Evolutionary conservation across 2,113 vertebrate genomes (phyloP).

Genomic region (Embiotoca jacksoni): DNA sequence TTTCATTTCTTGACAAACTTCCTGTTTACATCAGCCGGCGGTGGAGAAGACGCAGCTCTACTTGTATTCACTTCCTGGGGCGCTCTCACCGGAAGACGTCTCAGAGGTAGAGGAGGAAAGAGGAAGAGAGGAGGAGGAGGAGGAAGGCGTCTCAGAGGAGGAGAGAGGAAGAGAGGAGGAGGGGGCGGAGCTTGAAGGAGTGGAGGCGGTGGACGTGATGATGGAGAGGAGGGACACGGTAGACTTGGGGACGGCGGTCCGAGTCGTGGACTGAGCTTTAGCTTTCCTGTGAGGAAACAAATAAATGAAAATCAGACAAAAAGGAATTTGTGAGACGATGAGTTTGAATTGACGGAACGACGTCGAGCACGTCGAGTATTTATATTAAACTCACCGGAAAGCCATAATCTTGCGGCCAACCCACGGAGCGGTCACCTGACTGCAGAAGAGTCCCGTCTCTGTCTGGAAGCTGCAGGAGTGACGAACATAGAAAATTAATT

Average conservation of each 20-base stretch:
- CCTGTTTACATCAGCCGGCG: background rate
- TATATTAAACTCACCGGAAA: constrained; percentile 36
- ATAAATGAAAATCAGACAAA: background rate
- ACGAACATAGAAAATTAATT: constrained; percentile 14
- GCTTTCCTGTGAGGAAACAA: constrained; percentile 20
- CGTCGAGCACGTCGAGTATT: no score
- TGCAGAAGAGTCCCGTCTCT: constrained; percentile 36
- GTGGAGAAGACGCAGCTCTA: background rate
- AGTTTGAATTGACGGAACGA: no score
- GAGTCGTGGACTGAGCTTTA: background rate
- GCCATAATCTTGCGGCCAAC: accelerated
- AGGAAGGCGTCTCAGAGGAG: no score
- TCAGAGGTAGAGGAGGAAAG: background rate
- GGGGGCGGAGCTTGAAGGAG: background rate
- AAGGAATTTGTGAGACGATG: no score
- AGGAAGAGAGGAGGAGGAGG: constrained; percentile 1
- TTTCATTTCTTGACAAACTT: no score
- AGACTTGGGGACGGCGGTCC: background rate
- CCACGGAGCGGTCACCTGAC: background rate
- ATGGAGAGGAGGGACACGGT: background rate
- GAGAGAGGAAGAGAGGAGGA: background rate
- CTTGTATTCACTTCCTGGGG: accelerated
- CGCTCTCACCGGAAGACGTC: background rate
- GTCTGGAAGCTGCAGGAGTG: constrained; percentile 63
- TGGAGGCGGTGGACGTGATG: constrained; percentile 37